Evolutionary conservation across 2,888 invertebrate species (phyloP), one percentile per base, ranked within the genome.

Genomic region (Pristionchus mayeri): DNA sequence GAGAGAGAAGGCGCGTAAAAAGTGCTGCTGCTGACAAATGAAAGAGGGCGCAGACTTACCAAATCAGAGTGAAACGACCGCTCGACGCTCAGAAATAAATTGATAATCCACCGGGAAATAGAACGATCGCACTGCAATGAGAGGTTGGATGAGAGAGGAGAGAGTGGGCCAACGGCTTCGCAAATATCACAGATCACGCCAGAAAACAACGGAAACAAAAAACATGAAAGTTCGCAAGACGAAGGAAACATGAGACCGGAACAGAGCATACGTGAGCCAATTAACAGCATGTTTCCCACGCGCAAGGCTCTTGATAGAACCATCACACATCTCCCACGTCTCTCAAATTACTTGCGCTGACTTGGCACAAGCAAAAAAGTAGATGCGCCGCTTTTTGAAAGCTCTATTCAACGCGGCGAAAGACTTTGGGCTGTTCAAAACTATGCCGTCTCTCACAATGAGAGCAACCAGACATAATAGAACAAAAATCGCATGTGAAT

Each of bases 41-140:
- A 71, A 24, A 18, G 40, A 24, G 67, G 21, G 37, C 18, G 18
- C 2, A n/a, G 40, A 71, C 71, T 27, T n/a, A 71, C 71, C 71
- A 71, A 44, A 71, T 71, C 37, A 44, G 71, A 44, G 71, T 44
- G 71, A 71, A 44, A 71, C 71, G 71, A 40, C 71, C 71, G 71
- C 40, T 40, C 71, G 71, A 44, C 71, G 71, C 24, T 0, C 44
- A 21, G 40, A 1, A 40, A 71, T 44, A 7, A 40, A 40, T 71
- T 40, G 71, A 71, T 71, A 71, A 71, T 71, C 71, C 71, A 71
- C 71, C 44, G 71, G 71, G 67, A 67, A 71, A 40, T 40, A 71
- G 71, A 71, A 24, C 44, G 71, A 71, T 71, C 71, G 71, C 37
- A 71, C 71, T 71, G 71, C 71, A 71, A 71, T 71, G 71, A 37